A percentile compares a stretch with the other conserved stretches of the same genome.
phyloP scores from a whole-genome alignment of 2,113 vertebrate species.

The Eurypyga helias region DNA sequence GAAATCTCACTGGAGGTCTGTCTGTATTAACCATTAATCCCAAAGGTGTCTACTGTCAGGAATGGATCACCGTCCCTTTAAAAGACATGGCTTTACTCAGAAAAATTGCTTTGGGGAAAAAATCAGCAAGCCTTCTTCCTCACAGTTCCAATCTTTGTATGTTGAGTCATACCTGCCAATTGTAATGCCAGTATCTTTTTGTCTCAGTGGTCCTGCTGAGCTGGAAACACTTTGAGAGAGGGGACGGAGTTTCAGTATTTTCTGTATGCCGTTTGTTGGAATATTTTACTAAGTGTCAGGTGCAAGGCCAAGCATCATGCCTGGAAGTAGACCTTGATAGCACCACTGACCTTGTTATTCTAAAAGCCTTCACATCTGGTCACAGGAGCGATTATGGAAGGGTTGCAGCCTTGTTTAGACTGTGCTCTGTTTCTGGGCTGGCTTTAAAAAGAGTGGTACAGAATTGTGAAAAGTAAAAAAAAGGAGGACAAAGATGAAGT shows the following conservation, averaged over 20 bases:
- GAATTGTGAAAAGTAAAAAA: background rate
- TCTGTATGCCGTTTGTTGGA: background rate
- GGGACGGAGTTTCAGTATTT: background rate
- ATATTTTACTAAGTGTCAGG: background rate
- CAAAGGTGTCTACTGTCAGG: background rate
- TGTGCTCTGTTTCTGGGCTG: background rate
- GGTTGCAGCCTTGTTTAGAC: background rate
- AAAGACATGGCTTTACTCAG: background rate
- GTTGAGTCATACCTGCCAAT: background rate
- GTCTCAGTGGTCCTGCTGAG: background rate
- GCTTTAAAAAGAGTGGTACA: background rate
- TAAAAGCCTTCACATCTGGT: background rate
- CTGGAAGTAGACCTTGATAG: background rate
- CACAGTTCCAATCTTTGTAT: background rate
- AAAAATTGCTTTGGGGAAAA: background rate
- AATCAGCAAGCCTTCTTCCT: background rate
- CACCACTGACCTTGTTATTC: background rate
- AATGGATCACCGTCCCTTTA: background rate
- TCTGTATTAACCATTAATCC: background rate
- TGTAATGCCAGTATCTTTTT: background rate
- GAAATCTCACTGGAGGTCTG: background rate
- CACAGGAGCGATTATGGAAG: background rate
- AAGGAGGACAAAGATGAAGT: background rate
- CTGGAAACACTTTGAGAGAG: background rate
- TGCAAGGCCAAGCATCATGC: accelerated